Base-by-base conservation (phyloP, 2,113 vertebrate genomes). In the Varanus komodoensis region DNA sequence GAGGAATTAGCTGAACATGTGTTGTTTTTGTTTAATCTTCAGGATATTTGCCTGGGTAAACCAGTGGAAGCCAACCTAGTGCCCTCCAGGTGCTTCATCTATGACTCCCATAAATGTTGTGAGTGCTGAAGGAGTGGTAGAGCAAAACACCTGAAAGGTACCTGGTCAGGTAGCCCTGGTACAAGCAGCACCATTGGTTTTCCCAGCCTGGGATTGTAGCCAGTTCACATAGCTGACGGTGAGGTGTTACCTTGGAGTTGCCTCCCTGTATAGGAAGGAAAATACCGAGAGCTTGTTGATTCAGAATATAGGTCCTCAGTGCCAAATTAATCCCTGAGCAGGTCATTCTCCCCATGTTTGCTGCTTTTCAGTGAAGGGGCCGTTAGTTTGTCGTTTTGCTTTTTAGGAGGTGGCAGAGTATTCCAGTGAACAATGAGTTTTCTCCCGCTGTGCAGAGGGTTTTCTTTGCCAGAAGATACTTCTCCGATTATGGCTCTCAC, bases 401-500 rank as follows among this genome's bases (percentile, higher is more conserved):
- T 0, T 54, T 93, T 1, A 0, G 25, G 48, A 84, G 44, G 74
- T 69, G 21, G 89, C 85, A 82, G 68, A 0, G 74, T 71, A 9
- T 71, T 6, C 68, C 32, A 2, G 14, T 0, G 77, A 64, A 1
- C 0, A 0, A 75, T 4, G 54, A 0, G 0, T 57, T 32, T 67
- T 69, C 19, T 84, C 89, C 54, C 81, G 89, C 1, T 1, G 0
- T 78, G 21, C 93, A 89, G 93, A 81, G 50, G 0, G 67, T 90
- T 83, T 88, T 38, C 93, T 25, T 85, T 0, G 1, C 54, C 94
- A 52, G 88, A 11, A 82, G 93, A 93, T 94, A 94, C 94, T 96
- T 96, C 95, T 93, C 91, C 91, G 93, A 93, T 95, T 95, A 96
- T 90, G 82, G 88, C 87, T 87, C 90, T 96, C 94, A 94, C 95